Percentiles rank a stretch among this genome's conserved stretches.
These are phyloP conservation scores for Coronaproctus castanopsis DNA, from an alignment of 2,888 invertebrate species.

Conservation along the genomic window DNA sequence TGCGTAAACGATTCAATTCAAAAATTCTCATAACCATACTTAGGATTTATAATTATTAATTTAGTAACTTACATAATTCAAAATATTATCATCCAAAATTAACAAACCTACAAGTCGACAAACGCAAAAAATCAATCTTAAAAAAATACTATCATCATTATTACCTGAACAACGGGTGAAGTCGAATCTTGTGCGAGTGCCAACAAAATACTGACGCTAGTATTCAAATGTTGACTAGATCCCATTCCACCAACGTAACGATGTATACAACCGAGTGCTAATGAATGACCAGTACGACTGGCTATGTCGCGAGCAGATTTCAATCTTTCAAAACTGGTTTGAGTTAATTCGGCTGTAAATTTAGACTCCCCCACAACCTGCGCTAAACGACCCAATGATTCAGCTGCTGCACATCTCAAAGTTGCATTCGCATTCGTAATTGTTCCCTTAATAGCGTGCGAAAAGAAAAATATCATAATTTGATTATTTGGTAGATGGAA, in stretches of 20 bases:
- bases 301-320: slow-evolving; percentile 73
- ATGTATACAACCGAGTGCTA: slow-evolving; percentile 90
- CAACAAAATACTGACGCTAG: slow-evolving; percentile 81
- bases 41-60: no score
- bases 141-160: no score
- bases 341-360: slow-evolving; percentile 74
- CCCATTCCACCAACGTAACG: slow-evolving; percentile 90
- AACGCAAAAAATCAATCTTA: no score
- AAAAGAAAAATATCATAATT: slow-evolving; percentile 19
- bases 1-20: no score
- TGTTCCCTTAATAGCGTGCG: slow-evolving; percentile 45
- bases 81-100: no score
- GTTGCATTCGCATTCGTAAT: slow-evolving; percentile 52
- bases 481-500: no score
- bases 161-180: slow-evolving; percentile 79
- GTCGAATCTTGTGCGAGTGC: slow-evolving; percentile 85
- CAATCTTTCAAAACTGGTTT: slow-evolving; percentile 69
- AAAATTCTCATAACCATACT: no score
- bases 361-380: slow-evolving; percentile 70
- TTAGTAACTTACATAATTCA: no score
- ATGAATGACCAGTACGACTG: slow-evolving; percentile 64
- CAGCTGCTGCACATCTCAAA: slow-evolving; percentile 83
- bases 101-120: no score
- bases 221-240: slow-evolving; percentile 79
- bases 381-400: slow-evolving; percentile 80